Conservation (phyloP, 2,888 invertebrate genomes). For the Drosophila aldrichi region DNA sequence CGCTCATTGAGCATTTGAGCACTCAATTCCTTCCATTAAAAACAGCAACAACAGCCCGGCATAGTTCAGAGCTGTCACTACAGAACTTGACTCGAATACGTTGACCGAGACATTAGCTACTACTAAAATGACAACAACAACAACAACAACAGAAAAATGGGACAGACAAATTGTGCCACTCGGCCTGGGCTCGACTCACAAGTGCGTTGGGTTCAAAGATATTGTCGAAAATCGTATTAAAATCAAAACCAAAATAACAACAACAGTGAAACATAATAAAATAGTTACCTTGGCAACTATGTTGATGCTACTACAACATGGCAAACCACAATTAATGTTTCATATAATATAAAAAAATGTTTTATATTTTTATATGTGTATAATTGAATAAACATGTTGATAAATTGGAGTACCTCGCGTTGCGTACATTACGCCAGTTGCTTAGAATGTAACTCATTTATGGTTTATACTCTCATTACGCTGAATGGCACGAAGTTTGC, state of each 20-base stretch:
- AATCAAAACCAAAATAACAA: slow-evolving; percentile 25
- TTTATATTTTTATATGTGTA: slow-evolving; percentile 20
- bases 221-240: slow-evolving; percentile 36
- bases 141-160: slow-evolving; percentile 30
- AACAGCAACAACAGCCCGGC: slow-evolving; percentile 22
- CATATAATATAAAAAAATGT: slow-evolving; percentile 17
- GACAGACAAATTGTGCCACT: slow-evolving; percentile 33
- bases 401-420: slow-evolving; percentile 56
- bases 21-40: slow-evolving; percentile 68
- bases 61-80: slow-evolving; percentile 31
- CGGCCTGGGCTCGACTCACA: slow-evolving; percentile 22
- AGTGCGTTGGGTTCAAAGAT: slow-evolving; percentile 74
- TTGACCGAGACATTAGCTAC: slow-evolving; percentile 78
- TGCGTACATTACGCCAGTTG: slow-evolving; percentile 17
- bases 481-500: too few species aligned
- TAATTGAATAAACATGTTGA: slow-evolving; percentile 10
- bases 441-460: slow-evolving; percentile 21
- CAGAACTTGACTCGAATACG: slow-evolving; percentile 78
- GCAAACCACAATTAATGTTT: slow-evolving; percentile 42
- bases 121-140: slow-evolving; percentile 46
- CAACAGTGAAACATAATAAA: slow-evolving; percentile 48
- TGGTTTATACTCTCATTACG: background rate
- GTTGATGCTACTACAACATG: slow-evolving; percentile 68
- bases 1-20: slow-evolving; percentile 34
- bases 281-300: slow-evolving; percentile 67